Conservation (phyloP, 1,140 invertebrate species). For the Lanistes nyassanus region DNA sequence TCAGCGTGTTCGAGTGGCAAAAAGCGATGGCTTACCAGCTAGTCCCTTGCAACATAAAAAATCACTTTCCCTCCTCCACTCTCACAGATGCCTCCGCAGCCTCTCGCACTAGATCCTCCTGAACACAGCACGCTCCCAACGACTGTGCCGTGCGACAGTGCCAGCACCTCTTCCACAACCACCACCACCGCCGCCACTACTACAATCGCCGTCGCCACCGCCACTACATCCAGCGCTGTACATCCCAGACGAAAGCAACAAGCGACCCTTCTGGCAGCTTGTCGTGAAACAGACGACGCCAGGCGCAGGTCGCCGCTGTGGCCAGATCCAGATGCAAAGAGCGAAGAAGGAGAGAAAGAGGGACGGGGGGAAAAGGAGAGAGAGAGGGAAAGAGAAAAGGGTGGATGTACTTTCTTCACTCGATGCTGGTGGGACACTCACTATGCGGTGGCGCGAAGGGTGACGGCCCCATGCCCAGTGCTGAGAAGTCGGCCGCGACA, state of each 20-base stretch:
- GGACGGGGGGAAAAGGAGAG: background rate
- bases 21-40: too few species aligned
- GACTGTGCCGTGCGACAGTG: background rate
- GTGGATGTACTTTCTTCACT: background rate
- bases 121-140: background rate
- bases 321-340: constrained; percentile 21
- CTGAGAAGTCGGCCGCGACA: background rate
- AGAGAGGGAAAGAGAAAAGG: background rate
- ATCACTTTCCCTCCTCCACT: background rate
- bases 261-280: background rate
- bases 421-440: background rate
- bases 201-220: background rate
- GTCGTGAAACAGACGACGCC: background rate
- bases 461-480: too few species aligned
- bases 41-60: background rate
- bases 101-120: background rate
- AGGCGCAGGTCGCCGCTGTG: background rate
- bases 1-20: too few species aligned
- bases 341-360: constrained; percentile 53
- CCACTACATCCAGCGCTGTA: background rate
- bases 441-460: too few species aligned
- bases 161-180: background rate
- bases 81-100: background rate
- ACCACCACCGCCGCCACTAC: background rate
- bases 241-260: background rate